Conservation (phyloP, 2,113 vertebrate species). For the Athene cunicularia region DNA sequence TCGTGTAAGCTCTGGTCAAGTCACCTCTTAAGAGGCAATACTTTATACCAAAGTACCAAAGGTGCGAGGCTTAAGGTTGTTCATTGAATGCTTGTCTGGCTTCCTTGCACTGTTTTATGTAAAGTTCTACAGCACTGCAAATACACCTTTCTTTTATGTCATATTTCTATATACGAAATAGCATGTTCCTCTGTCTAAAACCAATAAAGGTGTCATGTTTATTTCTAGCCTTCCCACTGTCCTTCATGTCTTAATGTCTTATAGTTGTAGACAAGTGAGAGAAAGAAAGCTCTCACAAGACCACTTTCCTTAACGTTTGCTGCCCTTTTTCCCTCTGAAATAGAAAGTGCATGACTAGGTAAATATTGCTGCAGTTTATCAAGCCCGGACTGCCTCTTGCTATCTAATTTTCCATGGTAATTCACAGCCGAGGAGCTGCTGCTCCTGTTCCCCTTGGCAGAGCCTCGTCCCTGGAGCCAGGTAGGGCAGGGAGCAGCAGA, state of each 20-base stretch:
- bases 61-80: neutral
- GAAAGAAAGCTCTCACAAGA: neutral
- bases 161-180: neutral
- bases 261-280: neutral
- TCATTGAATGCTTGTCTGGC: neutral
- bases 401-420: neutral
- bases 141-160: neutral
- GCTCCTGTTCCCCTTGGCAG: neutral
- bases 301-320: neutral
- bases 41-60: neutral
- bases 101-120: neutral
- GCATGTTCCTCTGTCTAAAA: neutral
- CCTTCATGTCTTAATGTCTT: neutral
- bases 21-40: neutral
- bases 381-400: neutral
- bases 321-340: conserved; percentile 3
- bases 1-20: neutral
- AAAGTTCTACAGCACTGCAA: neutral
- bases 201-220: neutral
- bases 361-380: conserved; percentile 2
- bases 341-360: neutral
- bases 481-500: neutral
- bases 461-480: neutral
- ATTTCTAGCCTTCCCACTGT: neutral
- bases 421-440: neutral